Percentiles rank a stretch among this genome's conserved stretches.
phyloP scores from a whole-genome alignment of 2,113 vertebrate species.

The Rissa tridactyla region DNA sequence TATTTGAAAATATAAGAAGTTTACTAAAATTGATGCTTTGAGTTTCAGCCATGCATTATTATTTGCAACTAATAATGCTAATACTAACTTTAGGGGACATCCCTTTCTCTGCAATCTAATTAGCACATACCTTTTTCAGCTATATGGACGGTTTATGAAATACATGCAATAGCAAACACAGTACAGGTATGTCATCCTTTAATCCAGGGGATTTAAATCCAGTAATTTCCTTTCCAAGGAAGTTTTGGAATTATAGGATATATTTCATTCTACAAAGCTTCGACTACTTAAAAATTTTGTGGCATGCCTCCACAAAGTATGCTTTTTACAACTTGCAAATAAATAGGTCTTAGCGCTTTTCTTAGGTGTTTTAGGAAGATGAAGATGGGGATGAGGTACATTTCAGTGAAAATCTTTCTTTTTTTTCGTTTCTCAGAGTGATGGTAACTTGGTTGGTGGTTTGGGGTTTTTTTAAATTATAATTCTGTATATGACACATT shows the following conservation, averaged over 20 bases:
- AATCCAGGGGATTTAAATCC: neutral
- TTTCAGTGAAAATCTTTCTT: neutral
- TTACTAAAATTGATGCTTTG: neutral
- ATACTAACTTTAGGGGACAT: neutral
- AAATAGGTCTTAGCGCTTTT: neutral
- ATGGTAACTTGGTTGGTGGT: neutral
- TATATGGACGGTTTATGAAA: neutral
- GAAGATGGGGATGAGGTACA: neutral
- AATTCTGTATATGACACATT: neutral
- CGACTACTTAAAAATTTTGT: neutral
- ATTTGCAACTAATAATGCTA: neutral
- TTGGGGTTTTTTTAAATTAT: neutral
- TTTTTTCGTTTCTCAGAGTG: neutral
- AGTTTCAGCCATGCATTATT: neutral
- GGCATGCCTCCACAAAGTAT: neutral
- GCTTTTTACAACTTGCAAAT: neutral
- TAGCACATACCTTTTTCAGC: neutral
- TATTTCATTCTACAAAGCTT: neutral
- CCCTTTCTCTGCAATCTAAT: neutral
- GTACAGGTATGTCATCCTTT: neutral
- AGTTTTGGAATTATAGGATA: neutral
- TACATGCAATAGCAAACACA: neutral
- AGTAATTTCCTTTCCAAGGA: neutral
- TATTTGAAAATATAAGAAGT: neutral
- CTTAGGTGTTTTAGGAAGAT: neutral